Evolutionary conservation across 2,888 invertebrate genomes (phyloP).

Genomic region (Amorpha juglandis): DNA sequence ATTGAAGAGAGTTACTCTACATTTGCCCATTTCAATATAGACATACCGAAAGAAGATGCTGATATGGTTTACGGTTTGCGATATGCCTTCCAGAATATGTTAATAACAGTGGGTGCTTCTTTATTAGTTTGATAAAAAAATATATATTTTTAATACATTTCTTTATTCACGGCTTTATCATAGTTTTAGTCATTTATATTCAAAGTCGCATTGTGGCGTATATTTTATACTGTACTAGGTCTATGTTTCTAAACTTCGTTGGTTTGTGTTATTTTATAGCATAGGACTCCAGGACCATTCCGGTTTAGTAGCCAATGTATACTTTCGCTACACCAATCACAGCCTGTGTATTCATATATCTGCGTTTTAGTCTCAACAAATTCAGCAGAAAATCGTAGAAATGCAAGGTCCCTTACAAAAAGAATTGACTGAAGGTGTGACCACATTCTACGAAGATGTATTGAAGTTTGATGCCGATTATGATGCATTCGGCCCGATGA

Average conservation of each 20-base stretch:
- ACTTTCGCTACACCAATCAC: too few relatives aligned
- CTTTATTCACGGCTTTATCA: too few relatives aligned
- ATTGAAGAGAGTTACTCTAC: constrained; percentile 92
- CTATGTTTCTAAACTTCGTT: too few relatives aligned
- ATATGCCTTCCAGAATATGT: constrained; percentile 90
- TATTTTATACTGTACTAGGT: too few relatives aligned
- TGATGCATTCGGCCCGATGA: constrained; percentile 92
- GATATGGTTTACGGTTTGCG: constrained; percentile 91
- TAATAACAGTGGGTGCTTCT: constrained; percentile 85
- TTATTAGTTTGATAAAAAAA: not conserved
- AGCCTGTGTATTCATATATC: not conserved
- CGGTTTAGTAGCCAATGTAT: too few relatives aligned
- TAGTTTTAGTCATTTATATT: too few relatives aligned
- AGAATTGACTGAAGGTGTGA: constrained; percentile 89
- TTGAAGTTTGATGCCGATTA: constrained; percentile 89
- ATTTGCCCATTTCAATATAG: constrained; percentile 87
- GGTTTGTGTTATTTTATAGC: too few relatives aligned
- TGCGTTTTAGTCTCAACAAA: constrained; percentile 83
- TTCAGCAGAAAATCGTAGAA: constrained; percentile 88
- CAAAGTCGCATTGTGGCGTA: too few relatives aligned
- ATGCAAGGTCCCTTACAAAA: constrained; percentile 90
- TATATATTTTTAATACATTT: too few relatives aligned
- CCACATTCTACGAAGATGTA: constrained; percentile 86
- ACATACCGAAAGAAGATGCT: constrained; percentile 90
- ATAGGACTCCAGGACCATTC: too few relatives aligned